Evolutionary conservation across 2,113 vertebrate genomes (phyloP), one percentile per base, ranked within the genome.

Genomic region (Peromyscus maniculatus): DNA sequence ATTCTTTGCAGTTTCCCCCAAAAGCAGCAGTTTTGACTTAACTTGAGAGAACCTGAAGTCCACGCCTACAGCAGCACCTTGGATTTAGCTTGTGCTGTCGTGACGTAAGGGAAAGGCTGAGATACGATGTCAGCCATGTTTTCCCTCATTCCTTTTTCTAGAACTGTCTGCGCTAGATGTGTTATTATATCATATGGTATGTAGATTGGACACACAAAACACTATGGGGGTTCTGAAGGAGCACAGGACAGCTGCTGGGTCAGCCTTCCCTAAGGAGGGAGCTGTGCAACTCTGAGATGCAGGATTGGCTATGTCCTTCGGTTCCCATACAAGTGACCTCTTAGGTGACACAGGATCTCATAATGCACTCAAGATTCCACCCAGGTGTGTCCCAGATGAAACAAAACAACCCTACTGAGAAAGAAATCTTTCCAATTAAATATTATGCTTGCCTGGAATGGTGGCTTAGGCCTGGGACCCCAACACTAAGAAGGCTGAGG

Each of bases 381-480:
- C 72, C 43, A 39, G 77, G 16, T 36, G 13, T 16, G 57, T 69
- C 49, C 62, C 62, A 28, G 15, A 75, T 78, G 33, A 13, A 93
- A 46, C n/a, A 75, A 52, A 91, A 64, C 36, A 69, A 59, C 57
- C 36, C 55, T 36, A 8, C 17, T 77, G 19, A 39, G 86, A 36
- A 93, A 91, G 43, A 96, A 83, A 89, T 79, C 9, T 43, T 39
- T 94, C 92, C 80, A 87, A 21, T 62, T n/a, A 62, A 69, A 87
- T 93, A n/a, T 67, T 4, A 49, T 3, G 9, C 24, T 78, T 89
- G 22, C 36, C 33, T 19, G 11, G 22, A 69, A 24, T 39, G 13
- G n/a, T 55, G 67, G 13, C 52, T 72, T 17, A 72, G 7, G 36
- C 52, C 87, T 7, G 7, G 74, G 15, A 89, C 4, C 33, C 21